Conservation (phyloP, 2,113 vertebrate genomes). For the Amia ocellicauda region DNA sequence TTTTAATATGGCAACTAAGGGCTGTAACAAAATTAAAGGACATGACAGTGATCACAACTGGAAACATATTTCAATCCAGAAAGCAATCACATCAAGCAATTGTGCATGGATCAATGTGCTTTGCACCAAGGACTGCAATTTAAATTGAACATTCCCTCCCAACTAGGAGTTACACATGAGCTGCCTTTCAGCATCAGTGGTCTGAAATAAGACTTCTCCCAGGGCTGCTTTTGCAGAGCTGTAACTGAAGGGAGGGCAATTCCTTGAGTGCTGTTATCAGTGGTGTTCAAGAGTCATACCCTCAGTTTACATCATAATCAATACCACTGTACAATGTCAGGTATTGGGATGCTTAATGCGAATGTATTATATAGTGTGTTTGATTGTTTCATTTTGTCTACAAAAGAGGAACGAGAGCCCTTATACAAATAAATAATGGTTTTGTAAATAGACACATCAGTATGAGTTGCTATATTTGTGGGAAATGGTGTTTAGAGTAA, state of each 20-base stretch:
- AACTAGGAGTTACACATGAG: conserved; percentile 34
- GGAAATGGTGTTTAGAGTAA: too few relatives aligned
- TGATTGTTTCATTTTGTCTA: too few relatives aligned
- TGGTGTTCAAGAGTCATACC: conserved; percentile 25
- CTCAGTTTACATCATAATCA: conserved; percentile 31
- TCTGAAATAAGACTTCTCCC: conserved; percentile 29
- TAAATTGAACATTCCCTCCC: conserved; percentile 32
- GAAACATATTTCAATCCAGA: conserved; percentile 10
- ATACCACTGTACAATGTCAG: too few relatives aligned
- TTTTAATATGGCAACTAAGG: neutral
- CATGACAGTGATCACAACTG: conserved; percentile 10
- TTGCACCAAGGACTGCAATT: conserved; percentile 19
- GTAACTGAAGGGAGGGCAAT: conserved; percentile 42
- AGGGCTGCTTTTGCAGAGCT: conserved; percentile 44
- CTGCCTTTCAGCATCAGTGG: conserved; percentile 18
- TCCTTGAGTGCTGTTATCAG: conserved; percentile 33
- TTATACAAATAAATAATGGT: too few relatives aligned
- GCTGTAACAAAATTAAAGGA: neutral
- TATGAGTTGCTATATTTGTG: too few relatives aligned
- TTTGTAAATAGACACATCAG: too few relatives aligned
- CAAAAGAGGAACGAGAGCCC: too few relatives aligned
- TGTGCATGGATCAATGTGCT: conserved; percentile 31
- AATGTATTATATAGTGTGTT: too few relatives aligned
- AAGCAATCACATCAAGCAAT: conserved; percentile 26
- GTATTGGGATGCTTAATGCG: too few relatives aligned